These are phyloP conservation scores for Tarsius wallacei DNA, from an alignment of 2,797 vertebrate species.

Conservation along the genomic window DNA sequence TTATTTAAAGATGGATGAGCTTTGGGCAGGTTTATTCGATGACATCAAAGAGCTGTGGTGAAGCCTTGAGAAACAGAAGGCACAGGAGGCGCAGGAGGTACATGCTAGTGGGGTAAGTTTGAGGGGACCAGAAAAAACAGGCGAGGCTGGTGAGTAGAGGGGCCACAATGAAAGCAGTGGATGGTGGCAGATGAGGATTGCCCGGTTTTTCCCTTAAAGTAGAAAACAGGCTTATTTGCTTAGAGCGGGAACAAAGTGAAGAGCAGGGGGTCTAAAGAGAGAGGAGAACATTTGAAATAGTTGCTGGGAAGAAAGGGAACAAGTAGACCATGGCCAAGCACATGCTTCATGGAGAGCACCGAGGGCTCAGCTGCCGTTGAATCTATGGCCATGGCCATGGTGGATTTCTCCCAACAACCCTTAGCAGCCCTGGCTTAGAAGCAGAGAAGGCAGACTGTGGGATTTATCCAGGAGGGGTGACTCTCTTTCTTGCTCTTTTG, in stretches of 20 bases:
- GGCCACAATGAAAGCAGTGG: neutral
- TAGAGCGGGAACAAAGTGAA: neutral
- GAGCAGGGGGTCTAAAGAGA: neutral
- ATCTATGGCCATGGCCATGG: neutral
- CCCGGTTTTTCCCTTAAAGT: neutral
- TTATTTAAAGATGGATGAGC: neutral
- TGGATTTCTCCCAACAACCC: neutral
- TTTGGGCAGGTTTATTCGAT: neutral
- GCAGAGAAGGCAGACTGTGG: constrained; percentile 23
- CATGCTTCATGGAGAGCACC: neutral
- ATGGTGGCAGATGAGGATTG: neutral
- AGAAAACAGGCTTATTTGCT: neutral
- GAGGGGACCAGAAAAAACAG: neutral
- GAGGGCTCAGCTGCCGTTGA: neutral
- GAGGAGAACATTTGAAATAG: neutral
- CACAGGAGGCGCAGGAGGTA: neutral
- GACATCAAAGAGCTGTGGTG: neutral
- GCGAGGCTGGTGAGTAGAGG: neutral
- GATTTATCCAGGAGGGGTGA: constrained; percentile 44
- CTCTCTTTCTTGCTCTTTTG: constrained; percentile 65
- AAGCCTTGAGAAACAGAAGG: neutral
- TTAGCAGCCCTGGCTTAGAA: constrained; percentile 14
- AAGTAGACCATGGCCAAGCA: neutral
- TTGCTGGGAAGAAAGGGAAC: neutral
- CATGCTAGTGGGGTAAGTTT: neutral